These are phyloP conservation scores for Polydrusus tereticollis DNA, from an alignment of 2,888 invertebrate genomes.

Conservation along the genomic window DNA sequence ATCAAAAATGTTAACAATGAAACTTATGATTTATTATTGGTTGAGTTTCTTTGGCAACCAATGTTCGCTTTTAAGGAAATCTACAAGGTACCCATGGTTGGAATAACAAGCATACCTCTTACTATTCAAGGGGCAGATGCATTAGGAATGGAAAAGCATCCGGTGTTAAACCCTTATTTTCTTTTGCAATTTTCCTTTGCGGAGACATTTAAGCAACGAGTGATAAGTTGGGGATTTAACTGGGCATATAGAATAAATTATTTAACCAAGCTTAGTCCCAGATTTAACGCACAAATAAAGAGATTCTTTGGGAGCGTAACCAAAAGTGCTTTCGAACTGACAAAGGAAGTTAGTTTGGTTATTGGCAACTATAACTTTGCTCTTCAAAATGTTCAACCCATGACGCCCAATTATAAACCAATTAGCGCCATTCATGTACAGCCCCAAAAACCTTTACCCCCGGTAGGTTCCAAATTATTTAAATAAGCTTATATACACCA, in stretches of 20 bases:
- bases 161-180: conserved; percentile 61
- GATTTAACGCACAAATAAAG: conserved; percentile 50
- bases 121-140: conserved; percentile 53
- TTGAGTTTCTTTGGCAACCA: conserved; percentile 58
- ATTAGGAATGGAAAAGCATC: conserved; percentile 61
- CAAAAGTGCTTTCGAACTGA: conserved; percentile 51
- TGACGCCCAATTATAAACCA: conserved; percentile 55
- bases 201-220: conserved; percentile 57
- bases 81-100: conserved; percentile 62
- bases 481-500: too few species aligned
- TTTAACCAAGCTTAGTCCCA: conserved; percentile 31
- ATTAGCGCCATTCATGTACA: conserved; percentile 57
- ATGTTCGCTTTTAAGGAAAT: conserved; percentile 59
- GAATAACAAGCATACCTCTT: conserved; percentile 58
- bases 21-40: conserved; percentile 60
- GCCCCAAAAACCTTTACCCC: conserved; percentile 55
- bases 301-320: conserved; percentile 53
- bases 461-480: conserved; percentile 49
- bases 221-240: conserved; percentile 52
- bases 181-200: conserved; percentile 54
- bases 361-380: conserved; percentile 56
- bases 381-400: conserved; percentile 53
- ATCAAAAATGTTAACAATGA: conserved; percentile 56
- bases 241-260: conserved; percentile 38
- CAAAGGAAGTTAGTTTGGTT: conserved; percentile 55